Evolutionary conservation across 2,797 vertebrate species (phyloP).

Genomic region (Sebastiscus albofasciatus): DNA sequence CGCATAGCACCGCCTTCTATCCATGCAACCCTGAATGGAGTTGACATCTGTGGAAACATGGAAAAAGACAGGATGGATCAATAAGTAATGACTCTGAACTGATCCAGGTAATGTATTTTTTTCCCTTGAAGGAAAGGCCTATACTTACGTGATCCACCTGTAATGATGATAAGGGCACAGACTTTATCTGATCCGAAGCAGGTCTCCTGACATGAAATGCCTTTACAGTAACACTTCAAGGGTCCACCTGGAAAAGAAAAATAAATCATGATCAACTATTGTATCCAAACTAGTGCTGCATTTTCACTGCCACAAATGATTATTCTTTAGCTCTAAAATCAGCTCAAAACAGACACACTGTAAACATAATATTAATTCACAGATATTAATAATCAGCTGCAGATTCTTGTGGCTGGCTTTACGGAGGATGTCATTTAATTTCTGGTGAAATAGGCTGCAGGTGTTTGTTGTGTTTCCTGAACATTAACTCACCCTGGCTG

Average conservation of each 20-base stretch:
- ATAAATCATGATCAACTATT: background rate
- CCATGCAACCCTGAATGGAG: too few species aligned
- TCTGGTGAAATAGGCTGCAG: background rate
- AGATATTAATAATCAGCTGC: background rate
- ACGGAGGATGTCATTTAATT: background rate
- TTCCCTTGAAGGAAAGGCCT: too few species aligned
- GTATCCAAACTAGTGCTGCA: background rate
- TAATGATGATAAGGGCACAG: background rate
- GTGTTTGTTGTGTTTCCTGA: background rate
- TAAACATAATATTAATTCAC: background rate
- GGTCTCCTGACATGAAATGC: rapidly evolving
- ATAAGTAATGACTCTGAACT: too few species aligned
- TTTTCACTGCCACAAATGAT: background rate
- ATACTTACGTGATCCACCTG: rapidly evolving
- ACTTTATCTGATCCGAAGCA: background rate
- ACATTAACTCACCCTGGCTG: constrained; percentile 44
- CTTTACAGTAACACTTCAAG: constrained; percentile 5
- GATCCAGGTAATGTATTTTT: too few species aligned
- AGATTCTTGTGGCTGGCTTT: background rate
- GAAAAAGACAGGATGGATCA: too few species aligned
- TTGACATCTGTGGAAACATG: too few species aligned
- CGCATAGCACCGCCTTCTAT: too few species aligned
- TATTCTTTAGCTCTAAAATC: background rate
- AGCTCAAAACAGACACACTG: background rate
- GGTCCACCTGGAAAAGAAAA: constrained; percentile 6